Evolutionary conservation across 2,797 vertebrate species (phyloP), one percentile per base, ranked within the genome.

Genomic region (Poliocrania exsul): DNA sequence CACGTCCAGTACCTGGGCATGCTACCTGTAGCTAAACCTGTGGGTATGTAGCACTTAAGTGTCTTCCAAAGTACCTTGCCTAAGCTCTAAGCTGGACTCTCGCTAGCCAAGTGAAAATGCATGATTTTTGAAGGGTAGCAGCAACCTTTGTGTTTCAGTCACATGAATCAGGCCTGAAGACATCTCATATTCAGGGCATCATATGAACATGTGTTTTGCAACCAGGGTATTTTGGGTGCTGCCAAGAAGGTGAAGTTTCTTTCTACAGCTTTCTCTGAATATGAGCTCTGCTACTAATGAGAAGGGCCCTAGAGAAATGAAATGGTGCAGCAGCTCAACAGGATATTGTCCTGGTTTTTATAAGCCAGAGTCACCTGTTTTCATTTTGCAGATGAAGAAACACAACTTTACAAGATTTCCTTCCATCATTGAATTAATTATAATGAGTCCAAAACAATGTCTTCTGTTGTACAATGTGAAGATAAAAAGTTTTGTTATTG

Each of bases 1-100:
- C 99, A 99, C 21, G 99, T 99, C 89, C 98, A 98, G 93, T 99
- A 99, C 97, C 85, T 99, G 96, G 99, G 99, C 77, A 98, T 98
- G 98, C 97, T 99, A 1, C 98, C 98, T 38, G 99, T 99, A n/a
- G 97, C 98, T 92, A 99, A 98, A 67, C 99, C 99, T 11, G 99
- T 99, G 93, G 99, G 99, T 99, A 99, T 77, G 98, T 97, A 60
- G 60, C 47, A 21, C 64, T 13, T 26, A 0, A 25, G 31, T 83
- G 75, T 56, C 35, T 88, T 79, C 38, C 38, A 6, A 3, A 69
- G 46, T 42, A 58, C 38, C 16, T 74, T 35, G 2, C 9, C 6
- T 31, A 35, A 92, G 62, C 15, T 49, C 38, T 46, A 8, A 51
- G 13, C 47, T 40, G 29, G 40, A 6, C 65, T 69, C 38, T 42